A percentile compares a stretch with the other conserved stretches of the same genome.
These are phyloP conservation scores for Drosophila anomelani DNA, from an alignment of 2,888 invertebrate species.

Conservation along the genomic window DNA sequence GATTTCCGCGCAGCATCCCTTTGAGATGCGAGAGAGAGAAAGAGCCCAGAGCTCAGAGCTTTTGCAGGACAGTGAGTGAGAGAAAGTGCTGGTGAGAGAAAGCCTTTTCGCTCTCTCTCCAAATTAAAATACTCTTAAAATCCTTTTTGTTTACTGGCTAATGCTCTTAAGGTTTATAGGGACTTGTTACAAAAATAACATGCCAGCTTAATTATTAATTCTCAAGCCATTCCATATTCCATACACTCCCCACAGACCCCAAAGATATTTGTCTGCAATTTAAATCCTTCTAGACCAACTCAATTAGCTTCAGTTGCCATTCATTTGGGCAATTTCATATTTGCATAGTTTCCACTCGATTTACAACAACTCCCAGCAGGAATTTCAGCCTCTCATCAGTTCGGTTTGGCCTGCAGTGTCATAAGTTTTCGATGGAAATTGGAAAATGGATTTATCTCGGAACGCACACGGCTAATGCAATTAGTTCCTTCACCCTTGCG, in stretches of 20 bases:
- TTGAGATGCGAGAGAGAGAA: constrained; percentile 13
- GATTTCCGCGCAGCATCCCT: constrained; percentile 28
- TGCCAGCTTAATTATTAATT: constrained; percentile 26
- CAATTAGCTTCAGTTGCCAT: constrained; percentile 24
- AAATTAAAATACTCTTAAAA: not conserved
- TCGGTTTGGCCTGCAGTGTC: constrained; percentile 13
- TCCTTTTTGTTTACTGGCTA: constrained; percentile 1
- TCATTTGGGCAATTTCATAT: constrained; percentile 23
- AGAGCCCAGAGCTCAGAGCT: constrained; percentile 13
- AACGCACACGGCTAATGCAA: constrained; percentile 36
- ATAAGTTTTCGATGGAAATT: constrained; percentile 36
- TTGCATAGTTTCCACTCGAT: constrained; percentile 14
- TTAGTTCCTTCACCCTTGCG: constrained; percentile 29
- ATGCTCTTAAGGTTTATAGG: constrained; percentile 17
- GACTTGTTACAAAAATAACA: constrained; percentile 1
- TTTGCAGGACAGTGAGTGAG: not conserved
- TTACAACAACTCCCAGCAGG: not conserved
- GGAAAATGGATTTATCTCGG: constrained; percentile 36
- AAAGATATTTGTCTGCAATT: constrained; percentile 25
- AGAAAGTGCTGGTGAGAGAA: not conserved
- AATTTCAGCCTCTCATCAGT: not conserved
- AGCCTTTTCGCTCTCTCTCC: not conserved
- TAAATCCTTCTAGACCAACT: constrained; percentile 22
- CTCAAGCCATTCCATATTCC: not conserved
- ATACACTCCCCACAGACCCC: not conserved